Evolutionary conservation across 2,113 vertebrate genomes (phyloP), one percentile per base, ranked within the genome.

Genomic region (Brachyhypopomus gauderio): DNA sequence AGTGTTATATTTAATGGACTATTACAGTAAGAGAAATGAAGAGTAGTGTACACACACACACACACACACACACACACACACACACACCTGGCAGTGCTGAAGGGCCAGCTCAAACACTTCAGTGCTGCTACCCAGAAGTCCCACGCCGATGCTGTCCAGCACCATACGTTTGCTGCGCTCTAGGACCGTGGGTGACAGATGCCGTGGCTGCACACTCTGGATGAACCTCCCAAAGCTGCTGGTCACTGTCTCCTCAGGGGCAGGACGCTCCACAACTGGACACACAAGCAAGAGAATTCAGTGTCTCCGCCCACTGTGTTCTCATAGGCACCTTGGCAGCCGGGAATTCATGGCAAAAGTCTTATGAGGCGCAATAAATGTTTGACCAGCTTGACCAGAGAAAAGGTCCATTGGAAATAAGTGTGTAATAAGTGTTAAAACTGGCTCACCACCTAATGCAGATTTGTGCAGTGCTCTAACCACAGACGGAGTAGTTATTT

Each of bases 101-200:
- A 96, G 89, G 0, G 86, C 92, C 41, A 96, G 87, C 14, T 95
- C 83, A 20, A 96, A 96, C 48, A 96, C 95, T 0, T 89, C 86
- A 0, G 95, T 96, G 0, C 92, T 96, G 92, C 94, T 95, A 67
- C 96, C 96, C 73, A 97, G 86, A 0, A 97, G 90, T 41, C 95
- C 95, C 2, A 96, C 96, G 0, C 96, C 96, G 0, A 97, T 91
- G 91, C 90, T 96, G 92, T 97, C 96, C 2, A 96, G 89, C 84
- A 96, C 92, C 96, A 96, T 97, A 70, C 96, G 93, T 85, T 96
- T 96, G 86, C 95, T 96, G n/a, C 95, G 91, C 19, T 91, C 90
- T 22, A 94, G 77, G 73, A 95, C 93, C 0, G 86, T 81, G 0
- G 91, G 81, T 1, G 95, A 92, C 79, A 96, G 85, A 16, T 94